Evolutionary conservation across 2,797 vertebrate species (phyloP).

Genomic region (Cyprinodon diabolis): DNA sequence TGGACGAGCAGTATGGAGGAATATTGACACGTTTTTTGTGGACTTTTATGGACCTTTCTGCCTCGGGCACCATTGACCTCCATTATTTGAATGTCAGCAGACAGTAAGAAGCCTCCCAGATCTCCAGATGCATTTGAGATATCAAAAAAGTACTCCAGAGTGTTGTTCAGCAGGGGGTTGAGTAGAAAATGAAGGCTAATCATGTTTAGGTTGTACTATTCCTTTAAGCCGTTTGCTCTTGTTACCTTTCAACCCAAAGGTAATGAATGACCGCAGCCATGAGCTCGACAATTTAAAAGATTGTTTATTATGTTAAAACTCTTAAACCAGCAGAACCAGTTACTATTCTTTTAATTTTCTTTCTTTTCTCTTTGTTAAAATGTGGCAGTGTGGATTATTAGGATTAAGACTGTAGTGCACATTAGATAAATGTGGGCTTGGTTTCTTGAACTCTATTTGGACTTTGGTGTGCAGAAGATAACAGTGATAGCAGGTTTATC

Average conservation of each 20-base stretch:
- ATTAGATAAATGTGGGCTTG: neutral
- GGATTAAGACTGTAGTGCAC: neutral
- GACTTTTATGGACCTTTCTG: too few species aligned
- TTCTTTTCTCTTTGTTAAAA: neutral
- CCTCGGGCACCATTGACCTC: too few species aligned
- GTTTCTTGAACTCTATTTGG: neutral
- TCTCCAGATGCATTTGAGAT: too few species aligned
- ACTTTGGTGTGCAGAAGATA: constrained; percentile 17
- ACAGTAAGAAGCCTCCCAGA: too few species aligned
- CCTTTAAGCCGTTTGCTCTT: neutral
- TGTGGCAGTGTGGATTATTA: neutral
- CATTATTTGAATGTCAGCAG: too few species aligned
- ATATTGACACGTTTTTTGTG: too few species aligned
- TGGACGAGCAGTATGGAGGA: too few species aligned
- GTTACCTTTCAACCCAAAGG: too few species aligned
- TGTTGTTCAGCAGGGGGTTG: too few species aligned
- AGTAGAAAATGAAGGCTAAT: too few species aligned
- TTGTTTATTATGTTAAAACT: neutral
- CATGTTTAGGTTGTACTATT: too few species aligned
- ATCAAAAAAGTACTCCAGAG: too few species aligned
- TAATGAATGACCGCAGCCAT: neutral
- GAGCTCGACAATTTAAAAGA: neutral
- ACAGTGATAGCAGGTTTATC: neutral
- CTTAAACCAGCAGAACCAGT: neutral
- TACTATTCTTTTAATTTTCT: neutral